Conservation (phyloP, 2,113 vertebrate genomes). For the Alectura lathami region DNA sequence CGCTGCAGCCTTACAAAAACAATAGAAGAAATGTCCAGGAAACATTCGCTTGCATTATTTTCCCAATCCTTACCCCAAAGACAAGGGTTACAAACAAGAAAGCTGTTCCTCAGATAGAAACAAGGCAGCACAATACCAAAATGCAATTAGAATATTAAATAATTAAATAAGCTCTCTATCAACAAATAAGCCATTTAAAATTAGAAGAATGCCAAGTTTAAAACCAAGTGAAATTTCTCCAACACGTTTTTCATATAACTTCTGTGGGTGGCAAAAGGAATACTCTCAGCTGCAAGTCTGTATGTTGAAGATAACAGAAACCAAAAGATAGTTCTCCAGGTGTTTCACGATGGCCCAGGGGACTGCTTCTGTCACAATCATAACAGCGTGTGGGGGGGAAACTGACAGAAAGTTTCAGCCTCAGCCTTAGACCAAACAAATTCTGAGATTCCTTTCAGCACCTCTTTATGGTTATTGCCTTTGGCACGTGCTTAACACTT, state of each 20-base stretch:
- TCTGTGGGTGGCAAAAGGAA: not conserved
- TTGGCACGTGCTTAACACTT: not conserved
- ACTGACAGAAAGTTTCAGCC: not conserved
- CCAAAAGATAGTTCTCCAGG: not conserved
- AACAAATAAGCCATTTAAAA: not conserved
- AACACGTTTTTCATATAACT: not conserved
- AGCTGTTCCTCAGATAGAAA: not conserved
- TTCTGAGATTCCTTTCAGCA: not conserved
- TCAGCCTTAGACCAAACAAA: not conserved
- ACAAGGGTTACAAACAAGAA: not conserved
- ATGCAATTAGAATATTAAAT: not conserved
- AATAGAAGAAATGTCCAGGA: not conserved
- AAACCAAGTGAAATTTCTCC: not conserved
- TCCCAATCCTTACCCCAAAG: not conserved
- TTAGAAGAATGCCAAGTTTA: not conserved
- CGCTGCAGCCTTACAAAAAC: constrained; percentile 86
- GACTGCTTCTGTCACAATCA: not conserved
- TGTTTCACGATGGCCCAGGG: not conserved
- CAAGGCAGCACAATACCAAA: not conserved
- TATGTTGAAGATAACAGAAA: not conserved
- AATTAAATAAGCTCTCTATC: not conserved
- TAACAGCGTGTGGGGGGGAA: not conserved
- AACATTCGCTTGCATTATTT: not conserved
- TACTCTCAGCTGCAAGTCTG: not conserved
- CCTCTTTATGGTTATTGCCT: not conserved